These are phyloP conservation scores for Agelastica alni DNA, from an alignment of 2,888 invertebrate genomes.

Conservation along the genomic window DNA sequence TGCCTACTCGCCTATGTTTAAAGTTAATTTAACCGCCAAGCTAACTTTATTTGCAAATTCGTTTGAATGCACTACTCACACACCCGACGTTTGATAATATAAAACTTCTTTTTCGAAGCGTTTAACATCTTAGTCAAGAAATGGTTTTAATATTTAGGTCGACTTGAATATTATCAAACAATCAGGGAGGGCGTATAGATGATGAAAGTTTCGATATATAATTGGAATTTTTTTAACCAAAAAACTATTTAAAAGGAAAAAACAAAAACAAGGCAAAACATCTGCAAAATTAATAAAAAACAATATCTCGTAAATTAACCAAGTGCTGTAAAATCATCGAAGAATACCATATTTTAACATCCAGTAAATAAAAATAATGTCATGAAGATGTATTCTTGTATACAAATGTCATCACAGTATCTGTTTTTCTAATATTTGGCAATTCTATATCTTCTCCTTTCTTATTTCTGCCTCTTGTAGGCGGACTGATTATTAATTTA, in stretches of 20 bases:
- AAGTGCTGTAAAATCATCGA: slow-evolving; percentile 2
- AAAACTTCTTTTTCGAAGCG: too few species aligned
- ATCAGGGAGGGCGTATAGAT: too few species aligned
- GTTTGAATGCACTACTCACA: too few species aligned
- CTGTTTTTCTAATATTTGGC: slow-evolving; percentile 40
- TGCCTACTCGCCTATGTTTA: slow-evolving; percentile 2
- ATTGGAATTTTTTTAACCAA: too few species aligned
- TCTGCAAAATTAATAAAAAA: not conserved
- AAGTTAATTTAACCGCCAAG: slow-evolving; percentile 9
- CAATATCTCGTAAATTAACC: not conserved
- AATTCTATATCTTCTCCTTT: slow-evolving; percentile 31
- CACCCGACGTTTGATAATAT: too few species aligned
- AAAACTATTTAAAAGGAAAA: not conserved
- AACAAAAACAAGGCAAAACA: not conserved
- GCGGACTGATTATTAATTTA: not conserved
- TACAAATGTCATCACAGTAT: slow-evolving; percentile 37
- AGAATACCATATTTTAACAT: not conserved
- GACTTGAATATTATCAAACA: too few species aligned
- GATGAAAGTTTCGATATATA: too few species aligned
- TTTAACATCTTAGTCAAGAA: too few species aligned
- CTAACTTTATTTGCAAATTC: too few species aligned
- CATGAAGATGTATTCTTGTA: slow-evolving; percentile 21
- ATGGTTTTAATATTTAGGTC: too few species aligned
- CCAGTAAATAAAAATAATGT: slow-evolving; percentile 25
- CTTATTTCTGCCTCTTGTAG: slow-evolving; percentile 16